Base-by-base conservation (phyloP, 2,888 invertebrate genomes). In the Cataglyphis albicans region DNA sequence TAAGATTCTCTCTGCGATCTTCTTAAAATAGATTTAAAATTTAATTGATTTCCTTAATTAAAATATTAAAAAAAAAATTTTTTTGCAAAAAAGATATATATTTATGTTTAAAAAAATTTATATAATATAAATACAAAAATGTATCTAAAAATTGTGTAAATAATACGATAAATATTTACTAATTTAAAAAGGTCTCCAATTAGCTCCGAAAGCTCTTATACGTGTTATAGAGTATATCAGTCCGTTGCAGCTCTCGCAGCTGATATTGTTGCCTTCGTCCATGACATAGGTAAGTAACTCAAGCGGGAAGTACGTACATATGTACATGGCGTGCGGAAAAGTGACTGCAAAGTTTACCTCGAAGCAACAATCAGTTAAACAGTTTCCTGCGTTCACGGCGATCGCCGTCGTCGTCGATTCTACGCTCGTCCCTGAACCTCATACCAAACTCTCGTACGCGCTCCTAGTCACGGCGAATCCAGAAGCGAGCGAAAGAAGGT, bases 281-380 rank as follows among this genome's bases (percentile, higher is more conserved):
- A 90, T 83, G 87, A 90, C 88, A 82, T 81, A 82, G 85, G 83
- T 83, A 89, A 85, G 86, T 84, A 87, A 90, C 89, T 87, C 73
- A 83, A 89, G 86, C 84, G 86, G 89, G 89, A 90, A 90, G 87
- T 84, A 78, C 81, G 70, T 89, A 84, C 85, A 90, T 48, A 48
- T 18, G 18, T 48, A 18, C 18, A 48, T 48, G 18, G 83, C 90
- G 87, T 83, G 89, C 86, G 89, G 90, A 90, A 89, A 90, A 90
- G 90, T 89, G 89, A 90, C 89, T 89, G 86, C 86, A 72, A 90
- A 90, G 88, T 90, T 90, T 87, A 89, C 87, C 86, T 90, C 90
- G 89, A 86, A 90, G 86, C 87, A 90, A 90, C 91, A 91, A 91
- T 91, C 91, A 91, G 91, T 91, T 91, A 91, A 91, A 91, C 91